Evolutionary conservation across 2,888 invertebrate species (phyloP).

Genomic region (Cryptophagus acutangulus): DNA sequence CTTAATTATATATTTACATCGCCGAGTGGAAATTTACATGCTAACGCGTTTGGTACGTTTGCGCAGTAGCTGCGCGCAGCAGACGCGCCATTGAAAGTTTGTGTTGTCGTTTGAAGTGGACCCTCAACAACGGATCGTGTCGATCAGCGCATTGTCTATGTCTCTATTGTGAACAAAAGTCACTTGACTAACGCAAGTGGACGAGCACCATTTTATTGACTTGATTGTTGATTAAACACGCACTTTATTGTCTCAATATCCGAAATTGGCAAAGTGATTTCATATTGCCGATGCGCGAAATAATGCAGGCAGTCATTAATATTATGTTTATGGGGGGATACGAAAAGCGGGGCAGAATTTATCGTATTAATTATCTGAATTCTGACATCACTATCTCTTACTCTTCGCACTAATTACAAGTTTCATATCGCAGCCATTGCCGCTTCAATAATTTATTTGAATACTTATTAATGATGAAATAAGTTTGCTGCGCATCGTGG

Average conservation of each 20-base stretch:
- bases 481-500: too few relatives aligned
- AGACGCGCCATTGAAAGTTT: too few relatives aligned
- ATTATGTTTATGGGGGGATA: conserved; percentile 9
- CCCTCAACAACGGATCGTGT: conserved; percentile 7
- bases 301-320: too few relatives aligned
- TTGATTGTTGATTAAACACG: conserved; percentile 18
- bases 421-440: conserved; percentile 27
- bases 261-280: too few relatives aligned
- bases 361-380: conserved; percentile 33
- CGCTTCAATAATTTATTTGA: conserved; percentile 23
- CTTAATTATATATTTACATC: too few relatives aligned
- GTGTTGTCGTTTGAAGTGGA: conserved; percentile 3
- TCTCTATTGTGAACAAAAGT: conserved; percentile 2
- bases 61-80: too few relatives aligned
- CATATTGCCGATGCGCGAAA: too few relatives aligned
- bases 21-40: too few relatives aligned
- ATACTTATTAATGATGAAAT: conserved; percentile 6
- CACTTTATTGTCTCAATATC: conserved; percentile 11
- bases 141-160: conserved; percentile 11
- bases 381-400: conserved; percentile 29
- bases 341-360: conserved; percentile 21
- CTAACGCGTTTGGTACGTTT: too few relatives aligned
- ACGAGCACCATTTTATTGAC: conserved; percentile 10
- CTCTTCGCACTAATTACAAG: conserved; percentile 26
- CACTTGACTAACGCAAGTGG: conserved; percentile 5